Conservation (phyloP, 2,888 invertebrate genomes). For the Himalopsyche kuldschensis region DNA sequence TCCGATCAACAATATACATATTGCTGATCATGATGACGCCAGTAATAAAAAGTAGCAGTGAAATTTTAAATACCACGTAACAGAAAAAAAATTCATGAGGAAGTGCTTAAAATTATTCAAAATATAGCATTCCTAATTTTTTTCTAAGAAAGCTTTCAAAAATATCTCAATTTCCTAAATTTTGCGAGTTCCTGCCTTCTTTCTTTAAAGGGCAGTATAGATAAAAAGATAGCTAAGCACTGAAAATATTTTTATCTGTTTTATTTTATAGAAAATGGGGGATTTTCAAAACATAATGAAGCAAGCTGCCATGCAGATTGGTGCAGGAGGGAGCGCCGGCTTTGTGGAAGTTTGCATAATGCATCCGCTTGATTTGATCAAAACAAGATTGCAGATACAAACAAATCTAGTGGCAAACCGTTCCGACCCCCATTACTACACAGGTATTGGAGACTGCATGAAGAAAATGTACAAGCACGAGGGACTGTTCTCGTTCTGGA, state of each 20-base stretch:
- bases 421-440: conserved; percentile 66
- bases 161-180: too few relatives aligned
- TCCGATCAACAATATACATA: too few relatives aligned
- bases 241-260: neutral
- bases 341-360: conserved; percentile 94
- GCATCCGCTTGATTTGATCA: conserved; percentile 93
- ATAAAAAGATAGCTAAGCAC: neutral
- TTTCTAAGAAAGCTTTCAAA: too few relatives aligned
- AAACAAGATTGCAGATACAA: conserved; percentile 86
- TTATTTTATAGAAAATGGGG: conserved; percentile 33
- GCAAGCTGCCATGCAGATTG: conserved; percentile 79
- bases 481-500: conserved; percentile 85
- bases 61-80: too few relatives aligned
- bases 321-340: conserved; percentile 88
- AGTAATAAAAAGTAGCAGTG: too few relatives aligned
- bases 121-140: too few relatives aligned
- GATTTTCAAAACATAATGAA: conserved; percentile 54
- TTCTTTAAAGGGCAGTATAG: too few relatives aligned
- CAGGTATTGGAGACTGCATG: conserved; percentile 84
- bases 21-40: too few relatives aligned
- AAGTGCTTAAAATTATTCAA: too few relatives aligned
- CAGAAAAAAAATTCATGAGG: too few relatives aligned
- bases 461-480: conserved; percentile 85
- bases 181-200: too few relatives aligned
- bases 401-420: conserved; percentile 47